phyloP scores from a whole-genome alignment of 2,797 vertebrate species.

The Lophius americanus region DNA sequence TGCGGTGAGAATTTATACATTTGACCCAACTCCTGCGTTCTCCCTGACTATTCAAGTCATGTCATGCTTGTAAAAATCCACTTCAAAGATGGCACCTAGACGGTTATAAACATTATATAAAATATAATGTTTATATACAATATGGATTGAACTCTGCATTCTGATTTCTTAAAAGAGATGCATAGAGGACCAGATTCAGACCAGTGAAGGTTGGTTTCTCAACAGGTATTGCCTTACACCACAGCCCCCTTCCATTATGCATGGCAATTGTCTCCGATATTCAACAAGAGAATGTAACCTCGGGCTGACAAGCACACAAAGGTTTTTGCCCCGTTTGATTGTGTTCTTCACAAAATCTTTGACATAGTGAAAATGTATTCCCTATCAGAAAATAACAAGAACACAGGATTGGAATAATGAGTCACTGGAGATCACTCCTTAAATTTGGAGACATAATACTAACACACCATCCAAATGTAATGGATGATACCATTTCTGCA shows the following conservation, averaged over 20 bases:
- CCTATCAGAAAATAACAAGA: constrained; percentile 42
- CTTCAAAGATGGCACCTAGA: constrained; percentile 23
- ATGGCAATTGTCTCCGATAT: constrained; percentile 3
- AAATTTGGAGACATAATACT: constrained; percentile 39
- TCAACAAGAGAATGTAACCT: constrained; percentile 12
- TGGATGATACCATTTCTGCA: neutral
- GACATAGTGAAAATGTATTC: constrained; percentile 41
- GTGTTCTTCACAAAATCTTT: constrained; percentile 23
- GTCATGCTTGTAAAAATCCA: constrained; percentile 43
- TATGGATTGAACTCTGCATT: neutral
- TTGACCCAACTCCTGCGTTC: too few species aligned
- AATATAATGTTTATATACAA: neutral
- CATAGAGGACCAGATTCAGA: neutral
- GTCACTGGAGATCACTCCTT: constrained; percentile 36
- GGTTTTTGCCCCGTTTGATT: constrained; percentile 28
- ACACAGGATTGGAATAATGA: constrained; percentile 19
- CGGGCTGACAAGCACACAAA: constrained; percentile 4
- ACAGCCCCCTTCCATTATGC: neutral
- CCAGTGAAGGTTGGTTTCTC: constrained; percentile 2
- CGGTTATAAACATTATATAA: constrained; percentile 14
- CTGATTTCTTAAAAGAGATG: neutral
- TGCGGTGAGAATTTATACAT: too few species aligned
- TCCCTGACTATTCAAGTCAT: constrained; percentile 56
- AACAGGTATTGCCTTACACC: constrained; percentile 15
- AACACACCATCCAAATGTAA: constrained; percentile 41